phyloP scores from a whole-genome alignment of 2,888 invertebrate genomes.

The Xanthia icteritia region DNA sequence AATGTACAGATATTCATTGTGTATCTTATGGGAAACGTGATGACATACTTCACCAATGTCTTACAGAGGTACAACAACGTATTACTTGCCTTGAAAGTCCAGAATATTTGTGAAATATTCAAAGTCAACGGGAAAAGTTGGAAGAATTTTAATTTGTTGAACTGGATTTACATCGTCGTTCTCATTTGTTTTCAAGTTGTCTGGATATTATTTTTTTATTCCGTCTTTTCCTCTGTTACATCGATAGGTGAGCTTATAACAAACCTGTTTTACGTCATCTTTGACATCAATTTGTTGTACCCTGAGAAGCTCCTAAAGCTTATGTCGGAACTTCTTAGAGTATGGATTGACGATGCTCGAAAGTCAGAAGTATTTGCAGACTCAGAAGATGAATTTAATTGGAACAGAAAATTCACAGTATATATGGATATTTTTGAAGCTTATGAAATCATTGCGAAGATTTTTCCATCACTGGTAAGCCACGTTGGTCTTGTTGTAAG shows the following conservation, averaged over 20 bases:
- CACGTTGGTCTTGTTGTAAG: background rate
- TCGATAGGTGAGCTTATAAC: background rate
- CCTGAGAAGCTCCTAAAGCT: background rate
- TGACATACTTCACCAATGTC: background rate
- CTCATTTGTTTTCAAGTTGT: background rate
- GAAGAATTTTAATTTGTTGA: background rate
- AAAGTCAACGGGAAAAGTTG: background rate
- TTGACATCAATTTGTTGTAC: constrained; percentile 18
- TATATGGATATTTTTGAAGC: constrained; percentile 20
- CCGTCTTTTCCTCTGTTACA: background rate
- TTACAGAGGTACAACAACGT: constrained; percentile 7
- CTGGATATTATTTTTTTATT: background rate
- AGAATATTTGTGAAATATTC: constrained; percentile 14
- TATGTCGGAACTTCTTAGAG: constrained; percentile 8
- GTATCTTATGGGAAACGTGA: background rate
- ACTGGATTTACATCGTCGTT: background rate
- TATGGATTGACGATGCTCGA: constrained; percentile 11
- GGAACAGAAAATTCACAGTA: background rate
- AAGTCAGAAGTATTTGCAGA: background rate
- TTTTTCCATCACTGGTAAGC: constrained; percentile 17
- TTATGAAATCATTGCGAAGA: constrained; percentile 12
- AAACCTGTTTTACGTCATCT: constrained; percentile 2
- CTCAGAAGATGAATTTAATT: constrained; percentile 1
- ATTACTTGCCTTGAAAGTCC: constrained; percentile 3
- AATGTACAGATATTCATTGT: background rate